These are phyloP conservation scores for Netelia melanura DNA, from an alignment of 2,888 invertebrate genomes.

Conservation along the genomic window DNA sequence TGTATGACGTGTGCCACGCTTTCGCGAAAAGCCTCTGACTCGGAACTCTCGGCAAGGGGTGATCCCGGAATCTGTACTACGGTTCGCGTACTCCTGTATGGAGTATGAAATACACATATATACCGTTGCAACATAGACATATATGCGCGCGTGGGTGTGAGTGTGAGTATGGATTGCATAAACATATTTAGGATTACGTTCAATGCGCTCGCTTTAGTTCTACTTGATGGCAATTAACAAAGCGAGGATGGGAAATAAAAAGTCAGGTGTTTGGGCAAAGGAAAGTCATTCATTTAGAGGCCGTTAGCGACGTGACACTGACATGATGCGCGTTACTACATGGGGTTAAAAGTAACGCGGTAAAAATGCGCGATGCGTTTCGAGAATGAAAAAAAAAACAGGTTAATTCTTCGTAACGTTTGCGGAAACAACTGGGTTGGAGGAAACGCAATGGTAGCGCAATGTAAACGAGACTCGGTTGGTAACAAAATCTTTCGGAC, in stretches of 20 bases:
- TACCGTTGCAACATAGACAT: background rate
- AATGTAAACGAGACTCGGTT: no score
- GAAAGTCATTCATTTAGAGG: slow-evolving; percentile 35
- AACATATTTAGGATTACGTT: slow-evolving; percentile 18
- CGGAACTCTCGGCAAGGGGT: slow-evolving; percentile 51
- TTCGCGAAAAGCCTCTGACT: slow-evolving; percentile 40
- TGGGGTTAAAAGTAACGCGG: no score
- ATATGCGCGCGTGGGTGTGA: background rate
- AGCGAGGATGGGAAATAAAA: slow-evolving; percentile 15
- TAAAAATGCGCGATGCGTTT: no score
- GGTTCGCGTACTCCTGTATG: background rate
- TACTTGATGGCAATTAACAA: slow-evolving; percentile 36
- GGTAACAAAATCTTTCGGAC: background rate
- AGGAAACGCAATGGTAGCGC: no score
- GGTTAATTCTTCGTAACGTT: no score
- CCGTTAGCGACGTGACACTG: background rate
- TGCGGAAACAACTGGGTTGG: no score
- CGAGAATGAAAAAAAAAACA: no score
- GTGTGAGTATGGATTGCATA: background rate
- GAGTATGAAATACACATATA: background rate
- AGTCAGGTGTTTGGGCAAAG: background rate
- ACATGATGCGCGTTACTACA: no score
- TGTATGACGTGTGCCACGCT: slow-evolving; percentile 14
- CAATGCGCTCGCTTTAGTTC: slow-evolving; percentile 15
- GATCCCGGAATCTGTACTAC: slow-evolving; percentile 34